These are phyloP conservation scores for Chamaetylas fuelleborni DNA, from an alignment of 2,113 vertebrate genomes.

Conservation along the genomic window DNA sequence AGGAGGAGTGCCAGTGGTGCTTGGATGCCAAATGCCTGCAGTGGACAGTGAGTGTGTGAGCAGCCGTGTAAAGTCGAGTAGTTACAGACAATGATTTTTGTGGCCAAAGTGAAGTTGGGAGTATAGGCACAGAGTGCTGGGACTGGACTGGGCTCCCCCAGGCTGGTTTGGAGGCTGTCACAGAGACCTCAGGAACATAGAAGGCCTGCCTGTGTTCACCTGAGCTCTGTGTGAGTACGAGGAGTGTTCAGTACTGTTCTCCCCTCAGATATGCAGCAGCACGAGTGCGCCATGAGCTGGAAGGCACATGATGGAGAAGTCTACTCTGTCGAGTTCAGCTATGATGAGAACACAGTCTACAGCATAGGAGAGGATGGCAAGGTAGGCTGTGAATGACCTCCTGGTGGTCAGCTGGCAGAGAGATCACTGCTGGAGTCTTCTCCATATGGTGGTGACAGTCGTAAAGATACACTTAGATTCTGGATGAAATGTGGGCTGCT, in stretches of 20 bases:
- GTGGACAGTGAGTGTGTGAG: neutral
- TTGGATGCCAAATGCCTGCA: neutral
- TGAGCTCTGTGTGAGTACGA: neutral
- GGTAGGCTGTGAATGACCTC: slow-evolving; percentile 67
- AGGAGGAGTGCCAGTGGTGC: neutral
- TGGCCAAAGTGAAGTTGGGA: neutral
- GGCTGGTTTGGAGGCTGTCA: neutral
- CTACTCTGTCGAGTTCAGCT: slow-evolving; percentile 98
- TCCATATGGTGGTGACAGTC: neutral
- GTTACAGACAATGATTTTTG: neutral
- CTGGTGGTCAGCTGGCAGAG: neutral
- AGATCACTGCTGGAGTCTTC: neutral
- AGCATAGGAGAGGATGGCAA: slow-evolving; percentile 95
- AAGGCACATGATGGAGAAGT: slow-evolving; percentile 91
- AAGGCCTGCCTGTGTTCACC: neutral
- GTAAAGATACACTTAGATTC: neutral
- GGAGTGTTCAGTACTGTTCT: neutral
- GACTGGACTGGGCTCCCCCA: neutral
- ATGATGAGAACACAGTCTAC: slow-evolving; percentile 93
- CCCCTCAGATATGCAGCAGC: slow-evolving; percentile 92
- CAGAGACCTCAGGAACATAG: neutral
- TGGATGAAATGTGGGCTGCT: neutral
- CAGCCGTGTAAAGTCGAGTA: neutral
- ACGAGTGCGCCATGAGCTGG: slow-evolving; percentile 96
- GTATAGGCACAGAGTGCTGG: neutral